Evolutionary conservation across 2,888 invertebrate species (phyloP), one percentile per base, ranked within the genome.

Genomic region (Apotomis betuletana): DNA sequence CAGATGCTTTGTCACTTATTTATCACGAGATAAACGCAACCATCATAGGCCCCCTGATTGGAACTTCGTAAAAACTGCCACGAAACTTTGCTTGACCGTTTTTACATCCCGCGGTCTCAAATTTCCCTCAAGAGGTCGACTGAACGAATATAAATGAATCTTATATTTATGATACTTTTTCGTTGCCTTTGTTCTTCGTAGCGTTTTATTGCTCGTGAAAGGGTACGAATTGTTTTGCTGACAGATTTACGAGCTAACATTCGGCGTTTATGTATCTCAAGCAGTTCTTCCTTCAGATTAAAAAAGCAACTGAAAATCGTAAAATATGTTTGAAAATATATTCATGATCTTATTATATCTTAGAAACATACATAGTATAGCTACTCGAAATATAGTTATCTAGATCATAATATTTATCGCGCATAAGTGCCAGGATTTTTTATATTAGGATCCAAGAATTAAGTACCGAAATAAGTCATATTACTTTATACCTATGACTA

Each of bases 151-250:
- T 90, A 92, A 92, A 92, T 92, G 92, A 92, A 91, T 92, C 90
- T 92, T 91, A 90, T 92, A 92, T 92, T 92, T 92, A 91, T 92
- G 89, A 91, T 91, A 89, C 91, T 92, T 91, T 90, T 91, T 89
- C 86, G 85, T 86, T 87, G 85, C 85, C 83, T 87, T 86, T 88
- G 87, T 90, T 90, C 88, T 90, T 89, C 88, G 89, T 86, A 91
- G 88, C 90, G 85, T 92, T 92, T 91, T 92, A 92, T 92, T 90
- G 91, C 91, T 92, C 91, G 90, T 91, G 92, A 92, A 92, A 91
- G 91, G 92, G 91, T 91, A 90, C 88, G 89, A 92, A 92, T 92
- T 91, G 91, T 92, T 92, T 90, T 88, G 90, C 89, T 91, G 91
- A 90, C 91, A 92, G 92, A 92, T 92, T 92, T 91, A 92, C 91